phyloP scores from a whole-genome alignment of 30 jellyfish, hydroid and myxozoan species.

The Hydractinia symbiolongicarpus region DNA sequence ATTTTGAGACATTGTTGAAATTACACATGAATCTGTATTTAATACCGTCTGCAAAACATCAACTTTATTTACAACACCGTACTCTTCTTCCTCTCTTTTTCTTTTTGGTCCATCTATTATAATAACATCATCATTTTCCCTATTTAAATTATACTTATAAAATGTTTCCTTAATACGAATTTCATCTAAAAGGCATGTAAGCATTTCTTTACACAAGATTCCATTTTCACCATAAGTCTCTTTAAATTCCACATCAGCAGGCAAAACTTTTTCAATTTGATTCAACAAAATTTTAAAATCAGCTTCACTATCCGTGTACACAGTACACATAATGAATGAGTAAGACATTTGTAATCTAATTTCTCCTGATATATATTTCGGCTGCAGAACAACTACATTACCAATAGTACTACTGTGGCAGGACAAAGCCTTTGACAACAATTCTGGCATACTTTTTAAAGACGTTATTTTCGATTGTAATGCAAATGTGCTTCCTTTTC shows the following conservation, averaged over 20 bases:
- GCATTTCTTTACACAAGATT: too few relatives aligned
- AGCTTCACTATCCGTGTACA: background rate
- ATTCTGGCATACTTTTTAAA: background rate
- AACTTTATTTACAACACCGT: too few relatives aligned
- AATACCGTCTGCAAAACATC: too few relatives aligned
- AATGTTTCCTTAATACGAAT: too few relatives aligned
- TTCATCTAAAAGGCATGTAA: too few relatives aligned
- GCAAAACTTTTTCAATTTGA: background rate
- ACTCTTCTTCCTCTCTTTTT: too few relatives aligned
- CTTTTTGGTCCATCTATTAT: too few relatives aligned
- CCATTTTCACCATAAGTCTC: too few relatives aligned
- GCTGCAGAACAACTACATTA: background rate
- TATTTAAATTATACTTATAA: too few relatives aligned
- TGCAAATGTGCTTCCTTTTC: background rate
- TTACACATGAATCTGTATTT: too few relatives aligned
- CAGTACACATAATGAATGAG: background rate
- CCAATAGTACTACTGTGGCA: background rate
- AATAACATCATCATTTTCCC: too few relatives aligned
- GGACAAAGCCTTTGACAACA: background rate
- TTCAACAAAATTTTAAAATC: background rate
- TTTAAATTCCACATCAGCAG: constrained; percentile 9
- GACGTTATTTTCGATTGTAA: background rate
- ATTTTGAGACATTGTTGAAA: too few relatives aligned
- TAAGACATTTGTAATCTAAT: background rate
- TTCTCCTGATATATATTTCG: constrained; percentile 7